Evolutionary conservation across 2,888 invertebrate genomes (phyloP).

Genomic region (Lamproptera curius): DNA sequence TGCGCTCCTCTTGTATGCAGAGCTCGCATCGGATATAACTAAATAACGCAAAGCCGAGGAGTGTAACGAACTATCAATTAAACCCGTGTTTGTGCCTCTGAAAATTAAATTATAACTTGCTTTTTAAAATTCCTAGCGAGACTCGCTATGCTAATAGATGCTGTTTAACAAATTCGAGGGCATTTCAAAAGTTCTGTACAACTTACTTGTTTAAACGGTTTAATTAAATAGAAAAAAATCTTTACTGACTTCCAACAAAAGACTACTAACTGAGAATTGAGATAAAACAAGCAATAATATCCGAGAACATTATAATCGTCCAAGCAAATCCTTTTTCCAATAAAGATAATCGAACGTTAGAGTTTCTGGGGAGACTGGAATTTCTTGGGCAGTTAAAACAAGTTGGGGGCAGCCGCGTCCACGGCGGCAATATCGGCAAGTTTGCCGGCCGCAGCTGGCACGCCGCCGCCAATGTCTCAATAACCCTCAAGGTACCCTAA

Average conservation of each 20-base stretch:
- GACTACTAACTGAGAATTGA: no score
- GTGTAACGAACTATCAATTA: constrained; percentile 51
- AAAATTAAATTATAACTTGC: constrained; percentile 35
- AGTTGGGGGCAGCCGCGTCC: constrained; percentile 60
- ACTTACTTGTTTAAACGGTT: no score
- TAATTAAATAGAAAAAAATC: no score
- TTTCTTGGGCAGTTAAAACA: constrained; percentile 70
- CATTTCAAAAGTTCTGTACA: no score
- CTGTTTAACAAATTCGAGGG: not conserved
- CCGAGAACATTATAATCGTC: constrained; percentile 3
- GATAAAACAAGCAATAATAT: constrained; percentile 2
- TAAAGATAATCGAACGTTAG: constrained; percentile 55
- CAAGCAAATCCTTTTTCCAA: constrained; percentile 20
- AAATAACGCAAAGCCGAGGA: constrained; percentile 41
- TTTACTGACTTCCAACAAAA: no score
- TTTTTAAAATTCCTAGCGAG: constrained; percentile 24
- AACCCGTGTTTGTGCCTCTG: constrained; percentile 34
- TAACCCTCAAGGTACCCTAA: constrained; percentile 75
- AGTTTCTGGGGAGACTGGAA: constrained; percentile 63
- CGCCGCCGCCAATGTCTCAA: constrained; percentile 70
- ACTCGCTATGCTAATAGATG: not conserved
- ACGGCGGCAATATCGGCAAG: constrained; percentile 67
- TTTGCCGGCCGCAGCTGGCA: constrained; percentile 69
- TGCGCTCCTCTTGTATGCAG: constrained; percentile 29
- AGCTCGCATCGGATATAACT: constrained; percentile 40